Percentiles rank a stretch among this genome's conserved stretches.
These are phyloP conservation scores for Macrocentrus cingulum DNA, from an alignment of 1,140 invertebrate species.

Conservation along the genomic window DNA sequence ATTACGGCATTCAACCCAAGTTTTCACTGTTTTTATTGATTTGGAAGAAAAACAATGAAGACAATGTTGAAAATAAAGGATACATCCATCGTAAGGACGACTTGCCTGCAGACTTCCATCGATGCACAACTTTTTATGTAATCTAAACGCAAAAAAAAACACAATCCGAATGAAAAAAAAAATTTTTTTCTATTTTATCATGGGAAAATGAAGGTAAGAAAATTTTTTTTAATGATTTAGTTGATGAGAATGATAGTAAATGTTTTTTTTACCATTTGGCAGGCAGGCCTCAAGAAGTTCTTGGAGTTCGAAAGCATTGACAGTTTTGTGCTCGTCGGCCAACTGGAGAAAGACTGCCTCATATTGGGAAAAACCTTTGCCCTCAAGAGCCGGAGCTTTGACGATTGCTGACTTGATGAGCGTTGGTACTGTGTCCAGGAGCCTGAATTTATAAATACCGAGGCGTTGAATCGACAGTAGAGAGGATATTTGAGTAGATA, in stretches of 20 bases:
- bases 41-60: too few species aligned
- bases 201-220: too few species aligned
- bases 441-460: conserved; percentile 45
- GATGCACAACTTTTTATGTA: conserved; percentile 93
- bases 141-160: conserved; percentile 58
- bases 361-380: conserved; percentile 80
- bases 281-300: conserved; percentile 88
- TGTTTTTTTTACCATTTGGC: conserved; percentile 70
- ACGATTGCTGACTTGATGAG: conserved; percentile 73
- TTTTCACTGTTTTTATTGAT: too few species aligned
- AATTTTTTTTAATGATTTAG: too few species aligned
- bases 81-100: conserved; percentile 86
- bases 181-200: not conserved
- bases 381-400: conserved; percentile 72
- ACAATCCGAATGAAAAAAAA: not conserved
- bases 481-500: not conserved
- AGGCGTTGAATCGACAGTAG: too few species aligned
- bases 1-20: too few species aligned
- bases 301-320: conserved; percentile 89
- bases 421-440: conserved; percentile 75
- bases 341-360: conserved; percentile 88
- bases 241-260: too few species aligned
- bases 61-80: conserved; percentile 52
- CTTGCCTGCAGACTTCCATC: conserved; percentile 88
- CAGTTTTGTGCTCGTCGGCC: conserved; percentile 84